Conservation (phyloP, 2,888 invertebrate genomes). For the Neoascia interrupta region DNA sequence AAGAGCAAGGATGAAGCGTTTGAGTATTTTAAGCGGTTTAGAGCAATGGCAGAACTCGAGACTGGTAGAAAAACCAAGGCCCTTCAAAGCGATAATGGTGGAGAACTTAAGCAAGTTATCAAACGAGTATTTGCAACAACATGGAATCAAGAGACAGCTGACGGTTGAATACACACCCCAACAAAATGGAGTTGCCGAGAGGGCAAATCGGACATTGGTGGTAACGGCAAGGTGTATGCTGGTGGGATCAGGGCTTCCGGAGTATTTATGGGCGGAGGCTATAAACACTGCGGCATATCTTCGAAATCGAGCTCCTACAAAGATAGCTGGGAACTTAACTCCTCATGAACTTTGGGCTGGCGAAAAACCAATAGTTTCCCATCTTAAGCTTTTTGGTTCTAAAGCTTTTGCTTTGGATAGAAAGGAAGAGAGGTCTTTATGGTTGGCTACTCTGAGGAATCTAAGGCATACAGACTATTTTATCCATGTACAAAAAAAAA, state of each 20-base stretch:
- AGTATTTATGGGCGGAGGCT: conserved; percentile 74
- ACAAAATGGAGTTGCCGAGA: conserved; percentile 71
- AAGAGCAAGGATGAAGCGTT: conserved; percentile 11
- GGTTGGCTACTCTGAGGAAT: conserved; percentile 38
- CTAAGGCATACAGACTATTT: conserved; percentile 37
- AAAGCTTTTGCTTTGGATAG: too few species aligned
- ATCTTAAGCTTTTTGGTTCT: too few species aligned
- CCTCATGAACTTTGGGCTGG: conserved; percentile 23
- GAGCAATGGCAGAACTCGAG: conserved; percentile 18
- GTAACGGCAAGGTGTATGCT: conserved; percentile 72
- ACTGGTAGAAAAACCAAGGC: conserved; percentile 34
- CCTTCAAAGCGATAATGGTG: conserved; percentile 25
- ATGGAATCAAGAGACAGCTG: conserved; percentile 12
- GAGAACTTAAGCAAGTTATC: background rate
- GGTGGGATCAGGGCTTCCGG: conserved; percentile 63
- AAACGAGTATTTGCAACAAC: background rate
- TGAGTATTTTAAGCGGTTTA: conserved; percentile 23
- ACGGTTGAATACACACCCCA: conserved; percentile 64
- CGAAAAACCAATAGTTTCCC: too few species aligned
- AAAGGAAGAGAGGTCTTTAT: conserved; percentile 17
- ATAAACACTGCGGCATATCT: conserved; percentile 68
- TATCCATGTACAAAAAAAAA: conserved; percentile 5
- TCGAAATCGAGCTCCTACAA: conserved; percentile 33
- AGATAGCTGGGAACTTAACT: background rate
- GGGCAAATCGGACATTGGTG: conserved; percentile 70